These are phyloP conservation scores for Bradypodion ventrale DNA, from an alignment of 2,797 vertebrate species.

Conservation along the genomic window DNA sequence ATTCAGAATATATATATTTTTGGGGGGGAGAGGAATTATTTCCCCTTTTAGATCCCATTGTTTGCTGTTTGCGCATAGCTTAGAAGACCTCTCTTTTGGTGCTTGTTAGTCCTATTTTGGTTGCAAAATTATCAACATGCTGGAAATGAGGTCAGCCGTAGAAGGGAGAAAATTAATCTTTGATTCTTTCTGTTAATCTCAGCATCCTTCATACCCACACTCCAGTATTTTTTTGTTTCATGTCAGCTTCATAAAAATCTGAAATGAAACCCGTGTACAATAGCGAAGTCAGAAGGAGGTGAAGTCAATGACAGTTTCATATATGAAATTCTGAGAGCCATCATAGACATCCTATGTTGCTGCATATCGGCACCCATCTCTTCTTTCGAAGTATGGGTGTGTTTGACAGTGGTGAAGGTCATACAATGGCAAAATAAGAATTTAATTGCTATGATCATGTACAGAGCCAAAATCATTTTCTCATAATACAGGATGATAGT, in stretches of 20 bases:
- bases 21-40: no score
- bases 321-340: background rate
- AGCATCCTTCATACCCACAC: no score
- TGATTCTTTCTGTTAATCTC: no score
- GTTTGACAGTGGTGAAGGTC: background rate
- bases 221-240: background rate
- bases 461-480: slow-evolving; percentile 2
- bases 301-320: background rate
- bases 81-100: background rate
- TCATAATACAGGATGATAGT: slow-evolving; percentile 12
- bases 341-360: background rate
- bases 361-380: background rate
- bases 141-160: background rate
- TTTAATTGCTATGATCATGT: slow-evolving; percentile 27
- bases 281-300: background rate
- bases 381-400: background rate
- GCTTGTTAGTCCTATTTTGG: background rate
- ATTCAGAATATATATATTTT: no score
- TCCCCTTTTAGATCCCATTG: no score
- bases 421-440: slow-evolving; percentile 15
- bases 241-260: background rate
- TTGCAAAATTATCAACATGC: background rate
- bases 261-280: background rate
- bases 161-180: background rate
- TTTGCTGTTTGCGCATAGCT: background rate